A percentile compares a stretch with the other conserved stretches of the same genome.
phyloP scores from a whole-genome alignment of 1,140 invertebrate genomes.

The Charaxes varanes region DNA sequence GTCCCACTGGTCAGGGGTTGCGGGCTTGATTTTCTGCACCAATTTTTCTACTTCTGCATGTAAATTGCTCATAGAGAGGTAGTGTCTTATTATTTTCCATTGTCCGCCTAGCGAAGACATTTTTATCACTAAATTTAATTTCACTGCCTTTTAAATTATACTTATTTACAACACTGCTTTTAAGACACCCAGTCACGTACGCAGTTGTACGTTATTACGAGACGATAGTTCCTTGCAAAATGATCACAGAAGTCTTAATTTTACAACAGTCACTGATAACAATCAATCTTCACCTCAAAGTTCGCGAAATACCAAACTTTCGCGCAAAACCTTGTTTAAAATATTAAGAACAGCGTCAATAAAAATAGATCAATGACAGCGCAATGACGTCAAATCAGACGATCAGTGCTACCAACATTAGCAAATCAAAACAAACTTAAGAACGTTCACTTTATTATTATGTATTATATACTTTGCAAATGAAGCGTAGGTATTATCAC shows the following conservation, averaged over 20 bases:
- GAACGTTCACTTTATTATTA: slow-evolving; percentile 5
- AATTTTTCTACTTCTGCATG: slow-evolving; percentile 60
- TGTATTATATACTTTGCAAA: slow-evolving; percentile 4
- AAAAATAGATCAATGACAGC: slow-evolving; percentile 57
- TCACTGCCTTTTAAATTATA: background rate
- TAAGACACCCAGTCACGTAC: slow-evolving; percentile 20
- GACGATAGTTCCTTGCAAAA: slow-evolving; percentile 6
- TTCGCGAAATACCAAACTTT: slow-evolving; percentile 10
- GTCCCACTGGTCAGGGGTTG: slow-evolving; percentile 62
- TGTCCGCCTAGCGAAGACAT: slow-evolving; percentile 65
- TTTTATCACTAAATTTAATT: slow-evolving; percentile 11
- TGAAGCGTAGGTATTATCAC: too few relatives aligned
- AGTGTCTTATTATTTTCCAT: slow-evolving; percentile 59
- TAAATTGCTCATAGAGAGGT: slow-evolving; percentile 53
- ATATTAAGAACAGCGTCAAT: slow-evolving; percentile 27
- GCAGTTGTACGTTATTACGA: slow-evolving; percentile 9
- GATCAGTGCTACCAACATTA: slow-evolving; percentile 51
- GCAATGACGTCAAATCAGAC: slow-evolving; percentile 51
- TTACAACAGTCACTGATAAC: slow-evolving; percentile 11
- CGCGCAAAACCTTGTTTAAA: slow-evolving; percentile 31
- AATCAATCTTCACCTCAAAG: slow-evolving; percentile 3
- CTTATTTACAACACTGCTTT: slow-evolving; percentile 2
- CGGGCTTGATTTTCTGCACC: slow-evolving; percentile 56
- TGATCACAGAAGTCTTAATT: slow-evolving; percentile 9
- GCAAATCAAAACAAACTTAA: slow-evolving; percentile 40